Evolutionary conservation across 2,797 vertebrate species (phyloP).

Genomic region (Artibeus lituratus): DNA sequence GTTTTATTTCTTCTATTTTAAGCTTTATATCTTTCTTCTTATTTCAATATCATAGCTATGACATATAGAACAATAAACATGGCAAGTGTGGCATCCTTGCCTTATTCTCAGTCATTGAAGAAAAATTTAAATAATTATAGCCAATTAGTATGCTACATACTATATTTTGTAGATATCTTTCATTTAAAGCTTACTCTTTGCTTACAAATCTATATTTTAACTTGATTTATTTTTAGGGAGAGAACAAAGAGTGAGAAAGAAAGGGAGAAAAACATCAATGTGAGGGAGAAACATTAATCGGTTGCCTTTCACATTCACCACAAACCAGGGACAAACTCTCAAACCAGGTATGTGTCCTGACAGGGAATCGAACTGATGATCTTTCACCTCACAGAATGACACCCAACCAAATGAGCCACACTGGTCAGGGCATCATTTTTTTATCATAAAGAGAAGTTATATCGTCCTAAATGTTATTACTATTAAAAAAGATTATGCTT

Average conservation of each 20-base stretch:
- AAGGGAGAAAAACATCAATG: too few species aligned
- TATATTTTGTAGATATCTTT: not conserved
- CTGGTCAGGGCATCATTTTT: not conserved
- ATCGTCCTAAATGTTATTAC: not conserved
- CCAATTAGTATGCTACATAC: not conserved
- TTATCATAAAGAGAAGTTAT: not conserved
- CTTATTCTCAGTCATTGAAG: not conserved
- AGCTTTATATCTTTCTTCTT: not conserved
- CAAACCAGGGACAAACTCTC: too few species aligned
- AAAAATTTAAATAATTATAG: not conserved
- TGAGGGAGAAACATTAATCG: too few species aligned
- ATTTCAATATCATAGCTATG: not conserved
- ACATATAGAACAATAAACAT: not conserved
- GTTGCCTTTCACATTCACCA: too few species aligned
- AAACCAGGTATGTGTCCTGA: too few species aligned
- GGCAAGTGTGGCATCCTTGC: not conserved
- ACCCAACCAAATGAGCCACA: too few species aligned
- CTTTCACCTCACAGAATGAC: too few species aligned
- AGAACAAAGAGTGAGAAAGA: too few species aligned
- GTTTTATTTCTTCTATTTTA: not conserved
- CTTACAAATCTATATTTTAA: not conserved
- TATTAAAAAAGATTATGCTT: not conserved
- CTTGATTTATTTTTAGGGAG: too few species aligned
- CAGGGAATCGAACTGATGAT: too few species aligned
- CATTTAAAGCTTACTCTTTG: not conserved